Conservation (phyloP, 2,797 vertebrate genomes). For the Labroides dimidiatus region DNA sequence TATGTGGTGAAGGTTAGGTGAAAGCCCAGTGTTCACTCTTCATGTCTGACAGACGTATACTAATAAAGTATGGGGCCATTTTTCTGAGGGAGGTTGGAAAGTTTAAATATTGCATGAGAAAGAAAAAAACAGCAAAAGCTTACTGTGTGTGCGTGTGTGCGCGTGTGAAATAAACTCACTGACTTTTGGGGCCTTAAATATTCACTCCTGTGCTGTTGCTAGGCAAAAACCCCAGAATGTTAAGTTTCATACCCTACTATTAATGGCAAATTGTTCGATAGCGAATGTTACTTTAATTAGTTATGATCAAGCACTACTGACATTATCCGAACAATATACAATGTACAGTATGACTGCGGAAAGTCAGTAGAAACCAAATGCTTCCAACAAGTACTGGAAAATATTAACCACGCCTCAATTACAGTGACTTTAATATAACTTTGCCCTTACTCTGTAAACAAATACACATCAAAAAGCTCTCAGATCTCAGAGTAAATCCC, state of each 20-base stretch:
- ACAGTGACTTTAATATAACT: not conserved
- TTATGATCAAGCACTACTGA: not conserved
- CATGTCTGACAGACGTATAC: not conserved
- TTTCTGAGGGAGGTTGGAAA: not conserved
- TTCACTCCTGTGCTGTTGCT: not conserved
- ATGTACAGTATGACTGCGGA: no score
- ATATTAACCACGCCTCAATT: not conserved
- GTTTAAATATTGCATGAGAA: slow-evolving; percentile 8
- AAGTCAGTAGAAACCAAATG: no score
- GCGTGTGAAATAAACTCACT: not conserved
- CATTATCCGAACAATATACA: no score
- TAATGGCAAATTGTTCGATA: no score
- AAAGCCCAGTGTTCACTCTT: slow-evolving; percentile 1
- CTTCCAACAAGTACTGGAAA: no score
- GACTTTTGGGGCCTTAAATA: not conserved
- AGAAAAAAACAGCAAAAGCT: not conserved
- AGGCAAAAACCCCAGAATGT: not conserved
- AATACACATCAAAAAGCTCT: not conserved
- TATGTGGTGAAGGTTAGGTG: not conserved
- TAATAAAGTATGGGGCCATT: not conserved
- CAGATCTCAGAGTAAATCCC: not conserved
- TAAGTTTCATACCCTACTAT: not conserved
- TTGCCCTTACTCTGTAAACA: not conserved
- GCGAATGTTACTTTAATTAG: not conserved
- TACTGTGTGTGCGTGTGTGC: not conserved